phyloP scores from a whole-genome alignment of 1,140 invertebrate genomes.

The Halictus rubicundus region DNA sequence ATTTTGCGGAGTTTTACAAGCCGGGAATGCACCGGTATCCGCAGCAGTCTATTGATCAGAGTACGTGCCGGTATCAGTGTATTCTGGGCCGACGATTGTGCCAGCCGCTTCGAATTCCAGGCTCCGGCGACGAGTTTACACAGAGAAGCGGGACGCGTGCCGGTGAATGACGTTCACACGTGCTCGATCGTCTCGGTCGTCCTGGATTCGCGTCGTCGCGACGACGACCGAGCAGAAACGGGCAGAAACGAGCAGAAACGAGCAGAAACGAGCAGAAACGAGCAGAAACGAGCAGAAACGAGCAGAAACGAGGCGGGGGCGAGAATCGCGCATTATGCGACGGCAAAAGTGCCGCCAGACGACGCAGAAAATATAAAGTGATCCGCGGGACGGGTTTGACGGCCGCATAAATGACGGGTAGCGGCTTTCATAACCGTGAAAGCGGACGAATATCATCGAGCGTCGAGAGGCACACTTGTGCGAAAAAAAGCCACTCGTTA shows the following conservation, averaged over 20 bases:
- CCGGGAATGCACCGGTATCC: too few relatives aligned
- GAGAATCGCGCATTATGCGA: neutral
- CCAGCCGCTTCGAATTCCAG: too few relatives aligned
- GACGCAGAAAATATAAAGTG: neutral
- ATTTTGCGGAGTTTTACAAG: too few relatives aligned
- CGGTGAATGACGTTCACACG: neutral
- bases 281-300: too few relatives aligned
- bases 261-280: too few relatives aligned
- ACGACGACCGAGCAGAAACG: too few relatives aligned
- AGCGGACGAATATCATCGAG: slow-evolving; percentile 1
- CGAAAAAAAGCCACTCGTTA: slow-evolving; percentile 3
- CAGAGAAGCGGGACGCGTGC: neutral
- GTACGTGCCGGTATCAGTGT: too few relatives aligned
- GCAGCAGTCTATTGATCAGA: too few relatives aligned
- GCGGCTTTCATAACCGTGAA: neutral
- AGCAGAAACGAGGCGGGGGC: neutral
- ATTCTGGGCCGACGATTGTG: too few relatives aligned
- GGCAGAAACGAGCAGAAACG: too few relatives aligned
- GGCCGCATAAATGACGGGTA: neutral
- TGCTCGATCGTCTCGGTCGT: neutral
- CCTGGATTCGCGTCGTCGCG: too few relatives aligned
- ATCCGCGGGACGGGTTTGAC: neutral
- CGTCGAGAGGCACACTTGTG: neutral
- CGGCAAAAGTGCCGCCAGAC: neutral
- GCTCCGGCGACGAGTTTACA: neutral